A percentile compares a stretch with the other conserved stretches of the same genome.
Evolutionary conservation across 2,888 invertebrate genomes (phyloP).

Genomic region (Folsomia manolachei): DNA sequence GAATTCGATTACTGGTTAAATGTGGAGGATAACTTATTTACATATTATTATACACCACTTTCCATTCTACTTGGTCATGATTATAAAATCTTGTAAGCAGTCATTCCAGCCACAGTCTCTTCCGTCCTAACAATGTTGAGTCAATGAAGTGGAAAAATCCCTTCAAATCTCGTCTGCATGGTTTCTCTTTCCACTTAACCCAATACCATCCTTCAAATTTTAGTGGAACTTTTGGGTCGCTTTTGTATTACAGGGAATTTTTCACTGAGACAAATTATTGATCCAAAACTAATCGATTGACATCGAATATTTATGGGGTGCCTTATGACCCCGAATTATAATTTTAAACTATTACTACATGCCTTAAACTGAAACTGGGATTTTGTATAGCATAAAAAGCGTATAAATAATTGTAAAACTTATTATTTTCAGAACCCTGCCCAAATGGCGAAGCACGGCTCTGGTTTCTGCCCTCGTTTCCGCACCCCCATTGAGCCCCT

Average conservation of each 20-base stretch:
- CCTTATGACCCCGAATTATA: no score
- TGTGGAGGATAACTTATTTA: slow-evolving; percentile 2
- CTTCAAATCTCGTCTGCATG: not conserved
- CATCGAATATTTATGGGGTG: no score
- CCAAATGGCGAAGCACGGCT: slow-evolving; percentile 62
- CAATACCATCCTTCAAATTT: no score
- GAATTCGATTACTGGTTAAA: slow-evolving; percentile 6
- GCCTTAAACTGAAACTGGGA: no score
- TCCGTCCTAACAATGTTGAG: not conserved
- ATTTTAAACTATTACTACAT: no score
- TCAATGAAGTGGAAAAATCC: slow-evolving; percentile 5
- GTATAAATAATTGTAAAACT: no score
- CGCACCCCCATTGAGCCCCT: slow-evolving; percentile 71
- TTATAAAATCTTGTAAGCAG: not conserved
- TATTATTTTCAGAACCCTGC: slow-evolving; percentile 59
- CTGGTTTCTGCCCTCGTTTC: slow-evolving; percentile 76
- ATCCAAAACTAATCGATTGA: not conserved
- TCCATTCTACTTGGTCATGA: not conserved
- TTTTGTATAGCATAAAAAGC: no score
- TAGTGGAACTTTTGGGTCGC: no score
- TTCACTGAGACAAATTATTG: no score
- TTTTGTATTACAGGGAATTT: no score
- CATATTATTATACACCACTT: not conserved
- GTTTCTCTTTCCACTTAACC: no score
- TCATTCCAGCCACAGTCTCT: not conserved